Conservation (phyloP, 2,113 vertebrate genomes). For the Myotis yumanensis region DNA sequence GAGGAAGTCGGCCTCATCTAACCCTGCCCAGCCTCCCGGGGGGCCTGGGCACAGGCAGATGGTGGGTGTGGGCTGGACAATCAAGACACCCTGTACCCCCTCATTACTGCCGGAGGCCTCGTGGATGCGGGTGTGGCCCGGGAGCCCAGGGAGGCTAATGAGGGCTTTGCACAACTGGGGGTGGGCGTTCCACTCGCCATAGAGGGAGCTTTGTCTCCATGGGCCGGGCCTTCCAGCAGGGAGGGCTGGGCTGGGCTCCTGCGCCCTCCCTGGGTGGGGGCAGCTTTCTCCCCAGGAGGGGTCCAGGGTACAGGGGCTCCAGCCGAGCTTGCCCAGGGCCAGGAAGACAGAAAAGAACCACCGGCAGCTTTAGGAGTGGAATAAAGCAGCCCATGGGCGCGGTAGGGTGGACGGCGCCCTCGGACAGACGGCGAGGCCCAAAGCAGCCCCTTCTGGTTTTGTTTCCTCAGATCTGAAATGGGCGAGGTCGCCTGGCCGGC, state of each 20-base stretch:
- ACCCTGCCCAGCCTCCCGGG: not conserved
- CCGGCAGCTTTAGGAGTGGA: not conserved
- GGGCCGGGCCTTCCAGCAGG: not conserved
- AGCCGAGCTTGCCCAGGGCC: not conserved
- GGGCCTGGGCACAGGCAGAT: not conserved
- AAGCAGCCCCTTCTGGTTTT: rapidly evolving
- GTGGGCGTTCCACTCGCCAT: not conserved
- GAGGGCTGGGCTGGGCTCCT: not conserved
- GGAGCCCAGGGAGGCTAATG: not conserved
- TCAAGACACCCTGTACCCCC: not conserved
- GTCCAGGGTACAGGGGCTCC: not conserved
- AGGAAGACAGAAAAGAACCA: not conserved
- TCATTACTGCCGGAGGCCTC: constrained; percentile 28
- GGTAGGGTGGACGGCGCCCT: not conserved
- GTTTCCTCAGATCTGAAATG: not conserved
- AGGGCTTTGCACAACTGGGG: not conserved
- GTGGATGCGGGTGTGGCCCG: not conserved
- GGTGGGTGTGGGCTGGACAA: not conserved
- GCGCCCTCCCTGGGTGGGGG: too few relatives aligned
- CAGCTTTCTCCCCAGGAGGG: not conserved
- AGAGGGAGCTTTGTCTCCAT: not conserved
- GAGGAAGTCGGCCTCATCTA: not conserved
- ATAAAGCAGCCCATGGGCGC: too few relatives aligned
- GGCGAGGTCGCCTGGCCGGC: too few relatives aligned
- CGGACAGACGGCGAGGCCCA: not conserved